Conservation (phyloP, 2,113 vertebrate genomes). For the Gobius niger region DNA sequence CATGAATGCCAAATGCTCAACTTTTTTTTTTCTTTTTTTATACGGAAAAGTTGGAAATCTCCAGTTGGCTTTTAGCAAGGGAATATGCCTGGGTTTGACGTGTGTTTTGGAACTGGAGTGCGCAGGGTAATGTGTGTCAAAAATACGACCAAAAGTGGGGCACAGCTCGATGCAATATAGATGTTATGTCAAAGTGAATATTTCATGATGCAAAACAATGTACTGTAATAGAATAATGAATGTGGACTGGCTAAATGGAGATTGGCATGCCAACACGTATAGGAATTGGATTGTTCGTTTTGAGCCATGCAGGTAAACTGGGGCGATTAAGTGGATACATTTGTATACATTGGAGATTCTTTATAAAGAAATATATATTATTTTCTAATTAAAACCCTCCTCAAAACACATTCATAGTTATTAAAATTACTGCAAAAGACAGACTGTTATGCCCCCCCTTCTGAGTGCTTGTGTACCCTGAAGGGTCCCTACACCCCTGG, state of each 20-base stretch:
- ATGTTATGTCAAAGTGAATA: slow-evolving; percentile 63
- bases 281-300: slow-evolving; percentile 2
- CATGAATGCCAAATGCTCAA: slow-evolving; percentile 30
- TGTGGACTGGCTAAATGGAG: slow-evolving; percentile 35
- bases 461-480: no score
- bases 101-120: slow-evolving; percentile 19
- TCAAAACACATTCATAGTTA: no score
- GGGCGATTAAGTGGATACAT: no score
- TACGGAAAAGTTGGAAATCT: slow-evolving; percentile 8
- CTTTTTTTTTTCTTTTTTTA: background rate
- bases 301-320: background rate
- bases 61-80: slow-evolving; percentile 28
- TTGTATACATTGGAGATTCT: no score
- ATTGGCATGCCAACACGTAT: slow-evolving; percentile 23
- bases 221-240: slow-evolving; percentile 53
- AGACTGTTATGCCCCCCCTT: no score
- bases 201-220: slow-evolving; percentile 60
- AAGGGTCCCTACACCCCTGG: no score
- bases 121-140: slow-evolving; percentile 56
- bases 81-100: slow-evolving; percentile 9
- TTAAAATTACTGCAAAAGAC: no score
- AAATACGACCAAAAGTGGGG: slow-evolving; percentile 66
- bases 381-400: no score
- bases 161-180: slow-evolving; percentile 67
- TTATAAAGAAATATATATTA: no score